Percentiles rank a stretch among this genome's conserved stretches.
These are phyloP conservation scores for Julus scandinavius DNA, from an alignment of 2,888 invertebrate species.

Conservation along the genomic window DNA sequence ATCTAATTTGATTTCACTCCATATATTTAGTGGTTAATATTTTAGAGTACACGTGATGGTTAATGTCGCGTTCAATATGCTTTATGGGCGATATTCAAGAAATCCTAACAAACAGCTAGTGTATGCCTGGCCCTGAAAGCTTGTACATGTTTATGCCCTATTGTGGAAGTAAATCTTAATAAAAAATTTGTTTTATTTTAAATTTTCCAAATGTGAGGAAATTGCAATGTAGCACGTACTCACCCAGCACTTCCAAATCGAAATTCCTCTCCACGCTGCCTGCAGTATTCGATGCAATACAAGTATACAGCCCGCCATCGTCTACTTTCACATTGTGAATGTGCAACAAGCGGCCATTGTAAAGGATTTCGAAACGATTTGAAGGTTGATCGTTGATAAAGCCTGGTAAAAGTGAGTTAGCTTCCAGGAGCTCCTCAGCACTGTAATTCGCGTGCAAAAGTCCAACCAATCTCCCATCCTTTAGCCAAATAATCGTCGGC, in stretches of 20 bases:
- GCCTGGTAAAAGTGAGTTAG: neutral
- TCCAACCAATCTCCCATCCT: slow-evolving; percentile 64
- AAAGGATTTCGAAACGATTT: slow-evolving; percentile 16
- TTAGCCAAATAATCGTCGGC: slow-evolving; percentile 67
- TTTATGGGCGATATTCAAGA: too few relatives aligned
- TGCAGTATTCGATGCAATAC: slow-evolving; percentile 67
- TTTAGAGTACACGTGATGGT: too few relatives aligned
- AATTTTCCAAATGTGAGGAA: neutral
- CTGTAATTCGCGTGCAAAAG: neutral
- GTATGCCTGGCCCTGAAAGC: too few relatives aligned
- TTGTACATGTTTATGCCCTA: too few relatives aligned
- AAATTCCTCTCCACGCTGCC: slow-evolving; percentile 61
- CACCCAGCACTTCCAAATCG: slow-evolving; percentile 46
- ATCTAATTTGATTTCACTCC: too few relatives aligned
- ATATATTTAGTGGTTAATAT: too few relatives aligned
- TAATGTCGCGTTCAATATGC: too few relatives aligned
- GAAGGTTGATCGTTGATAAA: neutral
- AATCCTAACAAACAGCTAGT: too few relatives aligned
- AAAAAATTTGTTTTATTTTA: neutral
- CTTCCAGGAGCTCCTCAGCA: neutral
- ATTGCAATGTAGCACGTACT: neutral
- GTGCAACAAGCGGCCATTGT: slow-evolving; percentile 59
- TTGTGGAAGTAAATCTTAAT: too few relatives aligned
- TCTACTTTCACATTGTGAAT: slow-evolving; percentile 58
- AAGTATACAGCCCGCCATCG: slow-evolving; percentile 67